Conservation (phyloP, 1,140 invertebrate genomes). For the Drosophila setifemur region DNA sequence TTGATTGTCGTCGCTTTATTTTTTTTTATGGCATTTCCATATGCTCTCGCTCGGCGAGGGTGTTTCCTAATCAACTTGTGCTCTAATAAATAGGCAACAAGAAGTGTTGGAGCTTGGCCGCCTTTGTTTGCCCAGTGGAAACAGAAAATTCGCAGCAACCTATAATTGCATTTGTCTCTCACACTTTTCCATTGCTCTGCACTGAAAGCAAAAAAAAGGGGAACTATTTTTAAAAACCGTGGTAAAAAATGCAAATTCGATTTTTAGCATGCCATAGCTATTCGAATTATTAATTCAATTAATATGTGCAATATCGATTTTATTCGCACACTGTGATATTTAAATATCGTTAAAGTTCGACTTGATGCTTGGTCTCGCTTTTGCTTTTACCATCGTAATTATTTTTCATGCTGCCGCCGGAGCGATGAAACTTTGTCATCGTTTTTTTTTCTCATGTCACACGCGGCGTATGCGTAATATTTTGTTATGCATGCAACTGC, state of each 20-base stretch:
- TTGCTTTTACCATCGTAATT: slow-evolving; percentile 38
- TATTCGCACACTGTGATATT: slow-evolving; percentile 55
- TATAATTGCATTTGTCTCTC: slow-evolving; percentile 68
- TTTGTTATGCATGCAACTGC: slow-evolving; percentile 60
- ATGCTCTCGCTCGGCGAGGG: slow-evolving; percentile 20
- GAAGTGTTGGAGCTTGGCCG: slow-evolving; percentile 20
- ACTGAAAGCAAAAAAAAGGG: too few species aligned
- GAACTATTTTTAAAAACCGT: too few species aligned
- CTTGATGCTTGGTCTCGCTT: slow-evolving; percentile 14
- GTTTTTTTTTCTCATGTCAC: slow-evolving; percentile 31
- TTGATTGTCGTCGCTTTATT: slow-evolving; percentile 10
- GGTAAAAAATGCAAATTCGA: too few species aligned
- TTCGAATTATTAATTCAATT: too few species aligned
- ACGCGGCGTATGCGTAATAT: slow-evolving; percentile 66
- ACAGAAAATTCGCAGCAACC: slow-evolving; percentile 1
- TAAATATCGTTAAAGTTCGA: slow-evolving; percentile 63
- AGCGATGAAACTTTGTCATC: slow-evolving; percentile 55
- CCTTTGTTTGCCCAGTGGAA: slow-evolving; percentile 41
- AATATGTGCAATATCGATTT: too few species aligned
- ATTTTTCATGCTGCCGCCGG: slow-evolving; percentile 33
- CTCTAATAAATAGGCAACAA: slow-evolving; percentile 62
- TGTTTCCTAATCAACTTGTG: slow-evolving; percentile 43
- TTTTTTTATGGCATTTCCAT: slow-evolving; percentile 38
- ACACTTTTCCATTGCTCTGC: slow-evolving; percentile 12
- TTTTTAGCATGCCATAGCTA: too few species aligned